Base-by-base conservation (phyloP, 2,113 vertebrate genomes). In the Leptobrachium leishanense region DNA sequence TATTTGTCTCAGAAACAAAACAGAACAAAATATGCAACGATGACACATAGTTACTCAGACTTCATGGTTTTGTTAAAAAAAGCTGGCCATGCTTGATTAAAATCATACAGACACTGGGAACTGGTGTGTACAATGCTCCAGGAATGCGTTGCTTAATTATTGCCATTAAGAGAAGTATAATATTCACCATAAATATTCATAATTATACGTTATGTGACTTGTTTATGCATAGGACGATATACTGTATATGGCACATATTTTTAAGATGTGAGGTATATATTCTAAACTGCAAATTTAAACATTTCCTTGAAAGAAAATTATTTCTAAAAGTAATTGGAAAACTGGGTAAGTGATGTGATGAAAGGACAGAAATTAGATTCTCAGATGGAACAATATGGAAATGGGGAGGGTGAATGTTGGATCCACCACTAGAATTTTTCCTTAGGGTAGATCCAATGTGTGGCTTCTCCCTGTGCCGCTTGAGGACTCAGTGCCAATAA, bases 181-280 rank as follows among this genome's bases (percentile, higher is more conserved):
- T 77, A 69, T 68, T 46, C 75, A 44, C 65, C 66, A 69, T 69
- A 77, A 77, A 77, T 41, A 69, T 68, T 53, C 53, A 43, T 68
- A 77, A 77, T 77, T 77, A 68, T 57, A 59, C 55, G 53, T 31
- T 66, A 76, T 76, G 43, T 20, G 67, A n/a, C 50, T 76, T 55
- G 68, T 76, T 55, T 76, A 76, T 76, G 74, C 74, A 76, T 15
- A 76, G 65, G 42, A 68, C 54, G 43, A 43, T 39, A 31, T 31
- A 31, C 20, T 31, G 20, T 31, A 31, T 40, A 57, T 77, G 65
- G 68, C 75, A 64, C 65, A 46, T 59, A 39, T 66, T 66, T 77
- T 77, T 68, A 50, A 68, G 68, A 55, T 77, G 42, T 69, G 59
- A 68, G 55, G 55, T 43, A n/a, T 76, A 76, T 76, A 43, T 76